Evolutionary conservation across 1,140 invertebrate genomes (phyloP), one percentile per base, ranked within the genome.

Genomic region (Cyclargus thomasi): DNA sequence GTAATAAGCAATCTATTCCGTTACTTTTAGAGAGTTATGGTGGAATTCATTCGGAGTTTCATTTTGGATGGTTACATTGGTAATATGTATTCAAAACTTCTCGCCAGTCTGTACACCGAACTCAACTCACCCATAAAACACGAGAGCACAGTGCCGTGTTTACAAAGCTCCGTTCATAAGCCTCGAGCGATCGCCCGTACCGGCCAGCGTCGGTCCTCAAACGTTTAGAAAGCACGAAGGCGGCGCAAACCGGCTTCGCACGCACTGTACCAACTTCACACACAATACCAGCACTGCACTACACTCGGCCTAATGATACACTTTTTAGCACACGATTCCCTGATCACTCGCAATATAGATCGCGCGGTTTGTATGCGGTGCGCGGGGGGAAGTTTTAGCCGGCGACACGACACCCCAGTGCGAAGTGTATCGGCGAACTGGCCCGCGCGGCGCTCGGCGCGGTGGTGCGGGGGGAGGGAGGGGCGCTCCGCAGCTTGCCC

Each of bases 271-370:
- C 14, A 17, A 8, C 53, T 17, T 17, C 3, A 7, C 16, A 55
- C 53, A 55, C 53, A 21, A 20, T 20, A 59, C 55, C 10, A n/a
- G 10, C 55, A 55, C 53, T 55, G 53, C 17, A 59, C 55, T 6
- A 18, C 55, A 20, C 20, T 59, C 6, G 18, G 20, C 55, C 10
- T 21, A 18, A 18, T 59, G 14, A 20, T 21, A 59, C 20, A 20
- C 18, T 29, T 29, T 29, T 29, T 29, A 29, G 29, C 29, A 29
- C 55, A 59, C 55, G 2, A 59, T 59, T 59, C 18, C 55, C 20
- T 22, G 20, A 59, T 59, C 55, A 59, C 55, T 59, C 55, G 55
- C 55, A 59, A 59, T 59, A 59, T 20, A 59, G 18, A 59, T 59
- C 55, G 55, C 55, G 55, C 20, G 55, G 39, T 8, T 47, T 2